Evolutionary conservation across 2,888 invertebrate species (phyloP), one percentile per base, ranked within the genome.

Genomic region (Scaeva pyrastri): DNA sequence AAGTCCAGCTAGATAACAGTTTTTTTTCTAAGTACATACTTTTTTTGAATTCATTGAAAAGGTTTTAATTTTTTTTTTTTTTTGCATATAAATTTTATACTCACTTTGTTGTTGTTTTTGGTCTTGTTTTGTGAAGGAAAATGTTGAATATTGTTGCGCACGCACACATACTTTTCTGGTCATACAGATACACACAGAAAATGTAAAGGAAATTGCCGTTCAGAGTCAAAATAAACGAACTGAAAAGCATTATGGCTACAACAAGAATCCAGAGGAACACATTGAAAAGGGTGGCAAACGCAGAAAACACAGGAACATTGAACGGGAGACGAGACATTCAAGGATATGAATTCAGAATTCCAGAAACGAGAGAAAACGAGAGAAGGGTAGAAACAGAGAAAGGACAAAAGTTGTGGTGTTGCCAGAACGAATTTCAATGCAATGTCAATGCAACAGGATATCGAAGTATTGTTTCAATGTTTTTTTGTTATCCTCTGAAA

Each of bases 71-170:
- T n/a, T 23, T 64, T 31, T 16, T 1, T 43, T 45, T 2, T 55
- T 12, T 55, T 55, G 31, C 31, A 7, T 5, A 31, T 31, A 19
- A 58, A 36, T 58, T n/a, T 36, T 58, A 16, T 56, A 55, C 14
- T n/a, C 14, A n/a, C 2, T 26, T 64, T 26, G 5, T 45, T 64
- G n/a, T 43, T 43, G 23, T 62, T 45, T 31, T 56, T 31, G 0
- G 23, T 26, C 2, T 55, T 26, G 16, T 31, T 31, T 8, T 36
- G n/a, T 23, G 45, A 45, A 39, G 52, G 62, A 78, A 68, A 78
- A 43, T 79, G 26, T 48, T 66, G 21, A 73, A 83, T 58, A 72
- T 64, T 66, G 41, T 78, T 83, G 78, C 79, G 79, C 79, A 79
- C 79, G 64, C 70, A 74, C 52, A 64, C 19, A 50, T 21, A 70